Percentiles rank a stretch among this genome's conserved stretches.
phyloP scores from a whole-genome alignment of 2,797 vertebrate genomes.

The Hafferia zeledoni region DNA sequence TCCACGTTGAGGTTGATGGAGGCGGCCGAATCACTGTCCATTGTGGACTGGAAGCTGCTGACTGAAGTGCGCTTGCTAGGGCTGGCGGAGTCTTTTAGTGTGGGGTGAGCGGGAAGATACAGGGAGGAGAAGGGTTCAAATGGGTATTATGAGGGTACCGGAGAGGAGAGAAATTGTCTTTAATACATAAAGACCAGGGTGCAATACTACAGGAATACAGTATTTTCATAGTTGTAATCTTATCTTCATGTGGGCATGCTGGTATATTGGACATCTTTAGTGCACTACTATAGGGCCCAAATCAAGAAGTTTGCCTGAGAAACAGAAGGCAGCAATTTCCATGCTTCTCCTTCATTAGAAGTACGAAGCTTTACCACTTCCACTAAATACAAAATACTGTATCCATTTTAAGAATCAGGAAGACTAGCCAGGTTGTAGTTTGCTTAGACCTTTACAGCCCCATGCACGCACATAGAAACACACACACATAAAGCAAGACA shows the following conservation, averaged over 20 bases:
- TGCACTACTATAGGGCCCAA: background rate
- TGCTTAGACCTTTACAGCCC: constrained; percentile 6
- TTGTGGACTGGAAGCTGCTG: constrained; percentile 97
- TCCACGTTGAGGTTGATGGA: constrained; percentile 99
- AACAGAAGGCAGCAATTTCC: constrained; percentile 40
- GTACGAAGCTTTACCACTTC: constrained; percentile 16
- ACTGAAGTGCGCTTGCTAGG: constrained; percentile 98
- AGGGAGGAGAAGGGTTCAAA: constrained; percentile 80
- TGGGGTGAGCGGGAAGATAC: constrained; percentile 71
- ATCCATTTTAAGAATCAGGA: constrained; percentile 23
- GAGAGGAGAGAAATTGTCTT: constrained; percentile 79
- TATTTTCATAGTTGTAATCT: constrained; percentile 58
- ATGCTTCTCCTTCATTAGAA: constrained; percentile 39
- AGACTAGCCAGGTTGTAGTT: constrained; percentile 23
- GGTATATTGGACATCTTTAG: background rate
- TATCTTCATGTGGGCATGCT: background rate
- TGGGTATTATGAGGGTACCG: constrained; percentile 72
- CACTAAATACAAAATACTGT: constrained; percentile 62
- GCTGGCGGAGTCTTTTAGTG: constrained; percentile 90
- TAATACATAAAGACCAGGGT: constrained; percentile 77
- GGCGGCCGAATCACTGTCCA: constrained; percentile 97
- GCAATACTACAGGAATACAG: constrained; percentile 78
- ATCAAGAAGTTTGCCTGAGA: background rate
- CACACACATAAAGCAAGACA: constrained; percentile 34
- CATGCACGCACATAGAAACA: background rate